Percentiles rank a stretch among this genome's conserved stretches.
Conservation (phyloP, 1,140 invertebrate genomes). For the Cydia amplana region DNA sequence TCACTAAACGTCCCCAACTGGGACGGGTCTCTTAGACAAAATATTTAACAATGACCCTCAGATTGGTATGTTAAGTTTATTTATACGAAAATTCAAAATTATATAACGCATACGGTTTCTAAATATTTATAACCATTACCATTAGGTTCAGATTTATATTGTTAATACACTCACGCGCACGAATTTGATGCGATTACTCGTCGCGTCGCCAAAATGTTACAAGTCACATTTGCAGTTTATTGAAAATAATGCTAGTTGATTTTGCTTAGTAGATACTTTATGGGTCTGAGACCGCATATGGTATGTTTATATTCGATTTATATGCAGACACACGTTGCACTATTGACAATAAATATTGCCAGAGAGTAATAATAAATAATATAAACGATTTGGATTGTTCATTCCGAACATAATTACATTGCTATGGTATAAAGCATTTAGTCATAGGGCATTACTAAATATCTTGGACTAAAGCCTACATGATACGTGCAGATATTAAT, state of each 20-base stretch:
- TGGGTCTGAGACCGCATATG: neutral
- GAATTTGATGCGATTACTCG: conserved; percentile 10
- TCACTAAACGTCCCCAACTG: conserved; percentile 2
- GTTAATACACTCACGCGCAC: conserved; percentile 28
- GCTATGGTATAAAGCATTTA: neutral
- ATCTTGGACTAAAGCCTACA: too few relatives aligned
- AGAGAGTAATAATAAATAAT: conserved; percentile 12
- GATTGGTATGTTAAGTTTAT: neutral
- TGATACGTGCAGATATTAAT: too few relatives aligned
- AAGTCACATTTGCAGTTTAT: conserved; percentile 8
- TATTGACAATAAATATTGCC: conserved; percentile 23
- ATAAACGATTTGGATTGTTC: conserved; percentile 11
- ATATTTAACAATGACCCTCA: conserved; percentile 4
- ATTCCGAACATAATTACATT: neutral
- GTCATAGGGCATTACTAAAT: neutral
- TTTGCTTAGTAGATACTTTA: too few relatives aligned
- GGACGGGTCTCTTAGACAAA: neutral
- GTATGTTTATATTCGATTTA: conserved; percentile 2
- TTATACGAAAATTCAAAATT: conserved; percentile 1
- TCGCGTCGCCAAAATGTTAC: neutral
- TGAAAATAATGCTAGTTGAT: neutral
- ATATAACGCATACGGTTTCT: neutral
- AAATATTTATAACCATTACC: neutral
- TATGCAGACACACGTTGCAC: conserved; percentile 11
- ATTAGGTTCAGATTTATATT: neutral